A percentile compares a stretch with the other conserved stretches of the same genome.
These are phyloP conservation scores for Ceratotherium simum DNA, from an alignment of 2,113 vertebrate genomes.

Conservation along the genomic window DNA sequence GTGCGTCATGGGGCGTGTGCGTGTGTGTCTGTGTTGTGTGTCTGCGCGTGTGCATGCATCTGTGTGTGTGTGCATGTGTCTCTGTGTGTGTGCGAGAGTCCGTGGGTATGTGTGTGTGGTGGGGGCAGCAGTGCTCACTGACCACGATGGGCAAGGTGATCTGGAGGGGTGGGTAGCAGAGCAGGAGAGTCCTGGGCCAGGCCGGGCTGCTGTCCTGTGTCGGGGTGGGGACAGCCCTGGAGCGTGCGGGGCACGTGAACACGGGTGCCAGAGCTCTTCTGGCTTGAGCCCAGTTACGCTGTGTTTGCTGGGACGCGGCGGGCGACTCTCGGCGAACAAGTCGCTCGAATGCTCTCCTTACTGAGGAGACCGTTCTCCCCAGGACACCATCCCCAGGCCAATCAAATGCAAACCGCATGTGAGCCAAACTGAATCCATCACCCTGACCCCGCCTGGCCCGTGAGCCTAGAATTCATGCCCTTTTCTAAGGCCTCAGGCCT, in stretches of 20 bases:
- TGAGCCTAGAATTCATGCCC: neutral
- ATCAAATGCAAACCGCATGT: accelerated
- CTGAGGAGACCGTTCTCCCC: too few species aligned
- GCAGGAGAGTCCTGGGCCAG: neutral
- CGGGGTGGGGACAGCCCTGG: neutral
- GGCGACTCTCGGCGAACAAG: accelerated
- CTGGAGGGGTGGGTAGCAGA: neutral
- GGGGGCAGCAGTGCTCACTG: neutral
- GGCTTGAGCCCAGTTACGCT: neutral
- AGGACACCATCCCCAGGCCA: neutral
- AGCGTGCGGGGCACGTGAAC: neutral
- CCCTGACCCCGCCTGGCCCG: accelerated
- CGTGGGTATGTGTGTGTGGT: neutral
- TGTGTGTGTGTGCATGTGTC: neutral
- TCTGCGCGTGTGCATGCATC: too few species aligned
- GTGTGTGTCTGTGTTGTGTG: accelerated
- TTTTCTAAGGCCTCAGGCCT: too few species aligned
- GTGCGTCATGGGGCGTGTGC: too few species aligned
- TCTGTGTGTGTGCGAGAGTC: too few species aligned
- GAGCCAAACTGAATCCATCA: neutral
- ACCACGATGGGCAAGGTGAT: accelerated
- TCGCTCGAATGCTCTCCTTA: neutral
- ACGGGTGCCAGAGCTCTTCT: neutral
- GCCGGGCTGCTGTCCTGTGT: neutral
- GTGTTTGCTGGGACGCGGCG: neutral